phyloP scores from a whole-genome alignment of 2,888 invertebrate genomes.

The Macaria notata region DNA sequence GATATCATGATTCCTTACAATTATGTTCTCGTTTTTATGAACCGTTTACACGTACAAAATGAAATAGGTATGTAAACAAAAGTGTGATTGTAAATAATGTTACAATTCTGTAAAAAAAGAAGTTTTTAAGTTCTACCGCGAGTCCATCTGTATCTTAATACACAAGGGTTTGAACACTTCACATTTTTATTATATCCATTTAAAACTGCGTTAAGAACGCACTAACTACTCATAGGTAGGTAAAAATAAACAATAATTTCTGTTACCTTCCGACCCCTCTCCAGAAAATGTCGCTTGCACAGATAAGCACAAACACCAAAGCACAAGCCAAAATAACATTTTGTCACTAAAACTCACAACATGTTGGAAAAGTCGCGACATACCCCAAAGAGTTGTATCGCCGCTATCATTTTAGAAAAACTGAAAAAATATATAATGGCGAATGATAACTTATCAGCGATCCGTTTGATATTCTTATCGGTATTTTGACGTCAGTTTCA shows the following conservation, averaged over 20 bases:
- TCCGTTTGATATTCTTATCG: constrained; percentile 54
- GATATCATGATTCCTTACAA: too few relatives aligned
- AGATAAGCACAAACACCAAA: constrained; percentile 48
- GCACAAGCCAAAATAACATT: constrained; percentile 51
- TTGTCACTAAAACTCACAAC: constrained; percentile 36
- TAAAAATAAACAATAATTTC: not conserved
- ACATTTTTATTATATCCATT: too few relatives aligned
- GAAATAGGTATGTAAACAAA: too few relatives aligned
- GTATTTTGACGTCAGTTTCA: constrained; percentile 44
- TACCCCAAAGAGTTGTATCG: constrained; percentile 22
- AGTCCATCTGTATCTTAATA: too few relatives aligned
- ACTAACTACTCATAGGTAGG: too few relatives aligned
- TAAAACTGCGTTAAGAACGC: too few relatives aligned
- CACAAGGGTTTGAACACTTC: too few relatives aligned
- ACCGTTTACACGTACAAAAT: too few relatives aligned
- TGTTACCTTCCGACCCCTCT: constrained; percentile 10
- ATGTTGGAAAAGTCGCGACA: constrained; percentile 28
- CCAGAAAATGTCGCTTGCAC: constrained; percentile 44
- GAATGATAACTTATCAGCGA: constrained; percentile 63
- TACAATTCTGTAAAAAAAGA: too few relatives aligned
- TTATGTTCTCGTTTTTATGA: too few relatives aligned
- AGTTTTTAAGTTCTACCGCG: too few relatives aligned
- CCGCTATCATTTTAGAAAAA: constrained; percentile 43
- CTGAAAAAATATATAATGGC: constrained; percentile 47
- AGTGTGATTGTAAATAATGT: too few relatives aligned